Base-by-base conservation (phyloP, 2,797 vertebrate species). In the Hyperoplus lanceolatus region DNA sequence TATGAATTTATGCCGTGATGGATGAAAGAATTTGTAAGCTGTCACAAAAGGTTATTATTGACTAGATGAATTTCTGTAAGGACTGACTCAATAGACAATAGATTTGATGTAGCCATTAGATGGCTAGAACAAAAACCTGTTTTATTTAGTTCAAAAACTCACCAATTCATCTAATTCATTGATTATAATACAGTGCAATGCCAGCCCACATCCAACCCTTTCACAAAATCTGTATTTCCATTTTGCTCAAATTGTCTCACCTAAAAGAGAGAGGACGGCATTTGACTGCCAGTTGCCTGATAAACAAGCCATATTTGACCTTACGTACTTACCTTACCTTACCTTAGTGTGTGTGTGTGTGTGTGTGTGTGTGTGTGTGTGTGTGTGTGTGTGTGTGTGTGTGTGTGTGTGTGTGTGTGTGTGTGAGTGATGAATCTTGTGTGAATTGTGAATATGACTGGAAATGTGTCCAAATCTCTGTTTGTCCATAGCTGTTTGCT, bases 401-500 rank as follows among this genome's bases (percentile, higher is more conserved):
- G 49, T 76, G 29, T 64, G 67, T 75, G 67, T 79, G 38, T 68
- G 16, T 70, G 11, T 42, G 58, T 55, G 70, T 55, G 66, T 18
- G 58, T 75, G 16, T 67, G 64, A 71, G 67, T 80, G 72, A 65
- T 62, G 21, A 76, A n/a, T 62, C 56, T 29, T 70, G 48, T 81
- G 41, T 76, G 67, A 77, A 61, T 81, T 80, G 83, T 76, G 76
- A 89, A 83, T 70, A 69, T 67, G 68, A 70, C 77, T 70, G 73
- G 38, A 83, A 71, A 69, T 79, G 81, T 74, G 73, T 68, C 60
- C 54, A 77, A 50, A 74, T 85, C 56, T 73, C 50, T 82, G 73
- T 91, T 88, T 88, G 76, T 82, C 67, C 75, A 69, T 51, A 80
- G 57, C 63, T 86, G 73, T 87, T 92, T 88, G 77, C 80, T 79